A percentile compares a stretch with the other conserved stretches of the same genome.
phyloP scores from a whole-genome alignment of 2,113 vertebrate genomes.

The Lontra canadensis region DNA sequence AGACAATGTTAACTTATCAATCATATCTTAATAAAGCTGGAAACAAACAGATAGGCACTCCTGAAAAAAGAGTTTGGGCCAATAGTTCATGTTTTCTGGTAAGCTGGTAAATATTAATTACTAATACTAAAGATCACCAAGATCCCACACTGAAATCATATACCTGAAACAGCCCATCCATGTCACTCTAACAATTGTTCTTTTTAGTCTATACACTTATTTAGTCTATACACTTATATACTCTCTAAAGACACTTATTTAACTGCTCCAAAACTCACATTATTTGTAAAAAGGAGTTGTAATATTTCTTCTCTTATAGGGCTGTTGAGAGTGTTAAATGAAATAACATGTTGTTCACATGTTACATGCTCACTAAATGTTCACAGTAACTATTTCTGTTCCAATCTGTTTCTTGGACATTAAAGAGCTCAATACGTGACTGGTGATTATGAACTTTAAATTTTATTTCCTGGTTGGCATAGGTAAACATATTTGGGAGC shows the following conservation, averaged over 20 bases:
- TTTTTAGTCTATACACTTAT: background rate
- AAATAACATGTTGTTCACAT: background rate
- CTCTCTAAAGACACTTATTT: background rate
- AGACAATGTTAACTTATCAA: background rate
- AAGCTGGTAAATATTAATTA: background rate
- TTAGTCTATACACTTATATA: no score
- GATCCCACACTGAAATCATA: background rate
- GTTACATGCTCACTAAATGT: no score
- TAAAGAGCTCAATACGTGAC: background rate
- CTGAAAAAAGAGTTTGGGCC: background rate
- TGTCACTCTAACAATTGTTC: background rate
- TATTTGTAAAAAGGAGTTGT: background rate
- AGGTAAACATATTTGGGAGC: constrained; percentile 14
- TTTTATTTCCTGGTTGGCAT: background rate
- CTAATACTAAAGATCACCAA: background rate
- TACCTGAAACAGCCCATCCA: background rate
- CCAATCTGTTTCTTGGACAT: background rate
- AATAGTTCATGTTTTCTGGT: background rate
- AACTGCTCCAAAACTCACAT: background rate
- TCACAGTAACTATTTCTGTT: background rate
- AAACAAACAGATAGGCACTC: background rate
- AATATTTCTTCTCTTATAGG: background rate
- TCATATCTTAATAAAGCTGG: background rate
- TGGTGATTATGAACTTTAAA: background rate
- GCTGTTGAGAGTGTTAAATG: background rate